These are phyloP conservation scores for Calephelis virginiensis DNA, from an alignment of 1,140 invertebrate genomes.

Conservation along the genomic window DNA sequence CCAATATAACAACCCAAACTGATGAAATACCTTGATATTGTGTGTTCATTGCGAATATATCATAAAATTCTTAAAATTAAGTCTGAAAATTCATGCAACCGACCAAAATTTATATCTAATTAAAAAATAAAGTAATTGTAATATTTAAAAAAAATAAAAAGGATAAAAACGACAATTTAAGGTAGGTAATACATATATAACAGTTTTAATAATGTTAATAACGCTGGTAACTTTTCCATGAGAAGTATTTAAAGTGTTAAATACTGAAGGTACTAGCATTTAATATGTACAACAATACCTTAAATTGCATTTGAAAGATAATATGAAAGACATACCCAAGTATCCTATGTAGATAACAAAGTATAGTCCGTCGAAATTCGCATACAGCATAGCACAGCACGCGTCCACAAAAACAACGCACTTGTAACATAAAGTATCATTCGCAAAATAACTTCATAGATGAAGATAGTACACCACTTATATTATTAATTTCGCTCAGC, in stretches of 20 bases:
- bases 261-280: not conserved
- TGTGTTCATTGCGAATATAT: not conserved
- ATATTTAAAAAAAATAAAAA: too few relatives aligned
- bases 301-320: slow-evolving; percentile 10
- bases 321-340: slow-evolving; percentile 41
- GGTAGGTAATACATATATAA: too few relatives aligned
- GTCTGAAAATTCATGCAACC: not conserved
- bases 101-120: not conserved
- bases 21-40: not conserved
- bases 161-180: too few relatives aligned
- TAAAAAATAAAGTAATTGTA: too few relatives aligned
- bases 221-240: not conserved
- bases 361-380: slow-evolving; percentile 44
- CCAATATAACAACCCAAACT: too few relatives aligned
- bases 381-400: slow-evolving; percentile 59
- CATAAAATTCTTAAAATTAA: not conserved
- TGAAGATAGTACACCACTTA: slow-evolving; percentile 75
- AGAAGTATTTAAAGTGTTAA: not conserved
- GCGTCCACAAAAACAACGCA: slow-evolving; percentile 71
- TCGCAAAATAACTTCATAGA: slow-evolving; percentile 77
- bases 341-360: slow-evolving; percentile 34
- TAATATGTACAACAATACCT: not conserved
- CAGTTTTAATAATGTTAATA: too few relatives aligned
- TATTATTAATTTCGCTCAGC: slow-evolving; percentile 77
- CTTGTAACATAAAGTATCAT: slow-evolving; percentile 74